These are phyloP conservation scores for Polydrusus tereticollis DNA, from an alignment of 2,888 invertebrate genomes.

Conservation along the genomic window DNA sequence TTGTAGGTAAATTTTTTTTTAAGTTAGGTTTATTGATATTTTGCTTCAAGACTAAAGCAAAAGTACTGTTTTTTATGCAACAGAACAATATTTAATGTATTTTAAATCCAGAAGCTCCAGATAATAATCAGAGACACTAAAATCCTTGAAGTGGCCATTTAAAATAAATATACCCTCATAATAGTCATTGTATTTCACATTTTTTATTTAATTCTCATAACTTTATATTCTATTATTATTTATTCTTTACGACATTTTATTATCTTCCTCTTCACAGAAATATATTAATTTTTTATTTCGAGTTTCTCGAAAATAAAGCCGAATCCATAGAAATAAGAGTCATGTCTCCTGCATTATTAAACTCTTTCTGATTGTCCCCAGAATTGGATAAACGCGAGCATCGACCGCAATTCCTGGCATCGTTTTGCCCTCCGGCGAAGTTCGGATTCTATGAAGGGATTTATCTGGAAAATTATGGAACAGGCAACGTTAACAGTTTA, in stretches of 20 bases:
- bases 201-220: background rate
- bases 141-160: no score
- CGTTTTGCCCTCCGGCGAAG: background rate
- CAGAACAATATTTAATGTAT: no score
- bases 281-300: background rate
- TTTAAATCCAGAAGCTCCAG: no score
- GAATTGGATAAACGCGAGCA: background rate
- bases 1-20: no score
- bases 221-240: background rate
- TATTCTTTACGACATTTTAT: constrained; percentile 5
- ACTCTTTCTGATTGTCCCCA: background rate
- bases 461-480: background rate
- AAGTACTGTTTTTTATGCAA: no score
- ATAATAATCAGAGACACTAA: no score
- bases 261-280: background rate
- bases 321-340: background rate
- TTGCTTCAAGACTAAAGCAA: no score
- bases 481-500: background rate
- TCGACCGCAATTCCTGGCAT: background rate
- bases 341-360: constrained; percentile 4
- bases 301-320: constrained; percentile 4
- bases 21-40: no score
- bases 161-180: no score
- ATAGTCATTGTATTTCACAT: no score
- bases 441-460: background rate